Evolutionary conservation across 2,113 vertebrate species (phyloP).

Genomic region (Sinocyclocheilus anshuiensis): DNA sequence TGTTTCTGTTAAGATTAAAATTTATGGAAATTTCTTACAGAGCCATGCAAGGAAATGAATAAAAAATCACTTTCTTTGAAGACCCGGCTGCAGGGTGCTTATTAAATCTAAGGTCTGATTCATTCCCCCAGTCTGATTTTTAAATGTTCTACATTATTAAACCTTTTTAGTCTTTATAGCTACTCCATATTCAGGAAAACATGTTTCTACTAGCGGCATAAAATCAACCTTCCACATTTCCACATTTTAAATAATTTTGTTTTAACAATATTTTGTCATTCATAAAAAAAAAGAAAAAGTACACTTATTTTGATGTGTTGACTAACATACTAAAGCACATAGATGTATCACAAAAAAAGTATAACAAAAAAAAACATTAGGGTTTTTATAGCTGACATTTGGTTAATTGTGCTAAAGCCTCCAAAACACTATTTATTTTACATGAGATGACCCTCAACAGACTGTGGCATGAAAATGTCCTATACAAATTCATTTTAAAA

Average conservation of each 20-base stretch:
- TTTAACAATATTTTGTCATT: too few relatives aligned
- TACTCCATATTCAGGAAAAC: background rate
- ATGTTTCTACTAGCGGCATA: background rate
- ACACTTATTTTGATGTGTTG: too few relatives aligned
- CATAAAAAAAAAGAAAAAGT: too few relatives aligned
- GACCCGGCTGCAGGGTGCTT: background rate
- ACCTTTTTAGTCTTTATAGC: conserved; percentile 17
- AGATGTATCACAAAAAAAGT: too few relatives aligned
- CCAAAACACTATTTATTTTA: background rate
- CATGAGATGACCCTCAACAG: background rate
- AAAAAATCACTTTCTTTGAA: background rate
- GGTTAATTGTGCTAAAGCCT: background rate
- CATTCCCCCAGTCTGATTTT: background rate
- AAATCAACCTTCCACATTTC: background rate
- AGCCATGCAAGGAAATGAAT: background rate
- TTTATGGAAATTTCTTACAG: background rate
- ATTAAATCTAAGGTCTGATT: background rate
- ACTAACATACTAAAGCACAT: too few relatives aligned
- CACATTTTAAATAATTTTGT: background rate
- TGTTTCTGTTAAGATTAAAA: background rate
- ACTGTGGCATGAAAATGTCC: background rate
- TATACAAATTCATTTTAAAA: background rate
- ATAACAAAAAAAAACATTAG: too few relatives aligned
- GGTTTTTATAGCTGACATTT: background rate
- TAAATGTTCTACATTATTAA: conserved; percentile 17